These are phyloP conservation scores for Minunthozetes semirufus DNA, from an alignment of 2,888 invertebrate species.

Conservation along the genomic window DNA sequence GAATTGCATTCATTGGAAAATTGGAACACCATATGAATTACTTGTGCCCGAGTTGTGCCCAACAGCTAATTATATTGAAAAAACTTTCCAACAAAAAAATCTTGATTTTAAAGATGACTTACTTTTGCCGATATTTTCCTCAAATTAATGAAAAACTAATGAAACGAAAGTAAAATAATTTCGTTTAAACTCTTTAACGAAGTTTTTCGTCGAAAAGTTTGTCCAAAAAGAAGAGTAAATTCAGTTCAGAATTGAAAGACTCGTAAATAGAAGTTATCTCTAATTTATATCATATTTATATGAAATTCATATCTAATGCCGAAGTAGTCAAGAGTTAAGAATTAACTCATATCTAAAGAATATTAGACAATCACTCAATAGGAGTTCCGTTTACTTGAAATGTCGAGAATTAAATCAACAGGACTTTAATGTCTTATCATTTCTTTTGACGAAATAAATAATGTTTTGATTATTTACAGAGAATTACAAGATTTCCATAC, in stretches of 20 bases:
- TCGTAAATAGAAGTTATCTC: too few relatives aligned
- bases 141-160: background rate
- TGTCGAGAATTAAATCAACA: background rate
- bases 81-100: too few relatives aligned
- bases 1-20: background rate
- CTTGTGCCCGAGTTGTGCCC: too few relatives aligned
- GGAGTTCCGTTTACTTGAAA: background rate
- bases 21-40: background rate
- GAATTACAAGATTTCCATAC: too few relatives aligned
- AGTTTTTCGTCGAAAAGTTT: background rate
- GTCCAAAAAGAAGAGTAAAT: too few relatives aligned
- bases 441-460: too few relatives aligned
- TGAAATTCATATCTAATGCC: conserved; percentile 11
- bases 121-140: background rate
- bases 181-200: too few relatives aligned
- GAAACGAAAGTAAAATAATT: too few relatives aligned
- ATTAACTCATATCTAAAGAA: background rate
- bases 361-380: background rate
- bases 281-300: conserved; percentile 11
- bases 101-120: background rate
- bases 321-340: conserved; percentile 4
- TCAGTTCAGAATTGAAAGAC: too few relatives aligned
- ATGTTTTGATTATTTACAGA: too few relatives aligned
- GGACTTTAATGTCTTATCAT: too few relatives aligned
- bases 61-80: too few relatives aligned